These are phyloP conservation scores for Coracias cyanogaster DNA, from an alignment of 2,797 vertebrate species.

Conservation along the genomic window DNA sequence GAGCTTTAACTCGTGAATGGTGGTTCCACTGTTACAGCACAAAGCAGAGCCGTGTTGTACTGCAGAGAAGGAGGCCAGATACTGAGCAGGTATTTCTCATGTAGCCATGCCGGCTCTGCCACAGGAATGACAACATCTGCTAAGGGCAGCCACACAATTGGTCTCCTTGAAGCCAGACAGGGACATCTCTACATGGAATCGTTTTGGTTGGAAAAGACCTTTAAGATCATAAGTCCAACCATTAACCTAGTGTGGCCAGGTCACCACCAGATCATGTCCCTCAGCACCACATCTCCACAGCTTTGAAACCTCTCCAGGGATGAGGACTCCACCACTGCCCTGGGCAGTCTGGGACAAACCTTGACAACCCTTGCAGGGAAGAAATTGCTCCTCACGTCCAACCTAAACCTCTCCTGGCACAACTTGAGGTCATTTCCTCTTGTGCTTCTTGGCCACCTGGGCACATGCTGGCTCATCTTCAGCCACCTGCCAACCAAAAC, in stretches of 20 bases:
- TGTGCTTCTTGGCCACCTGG: background rate
- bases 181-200: background rate
- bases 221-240: background rate
- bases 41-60: background rate
- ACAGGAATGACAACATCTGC: background rate
- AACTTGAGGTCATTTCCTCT: background rate
- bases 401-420: background rate
- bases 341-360: background rate
- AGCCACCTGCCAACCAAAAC: background rate
- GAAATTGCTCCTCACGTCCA: background rate
- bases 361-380: background rate
- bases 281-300: background rate
- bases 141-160: background rate
- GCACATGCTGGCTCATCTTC: background rate
- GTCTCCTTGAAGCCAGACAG: background rate
- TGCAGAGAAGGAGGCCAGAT: rapidly evolving
- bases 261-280: background rate
- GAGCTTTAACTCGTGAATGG: background rate
- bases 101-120: background rate
- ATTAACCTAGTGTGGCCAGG: background rate
- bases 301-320: background rate
- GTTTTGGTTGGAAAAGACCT: background rate
- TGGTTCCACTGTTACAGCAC: background rate
- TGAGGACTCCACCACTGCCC: background rate
- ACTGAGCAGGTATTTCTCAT: background rate